Evolutionary conservation across 2,797 vertebrate genomes (phyloP).

Genomic region (Vultur gryphus): DNA sequence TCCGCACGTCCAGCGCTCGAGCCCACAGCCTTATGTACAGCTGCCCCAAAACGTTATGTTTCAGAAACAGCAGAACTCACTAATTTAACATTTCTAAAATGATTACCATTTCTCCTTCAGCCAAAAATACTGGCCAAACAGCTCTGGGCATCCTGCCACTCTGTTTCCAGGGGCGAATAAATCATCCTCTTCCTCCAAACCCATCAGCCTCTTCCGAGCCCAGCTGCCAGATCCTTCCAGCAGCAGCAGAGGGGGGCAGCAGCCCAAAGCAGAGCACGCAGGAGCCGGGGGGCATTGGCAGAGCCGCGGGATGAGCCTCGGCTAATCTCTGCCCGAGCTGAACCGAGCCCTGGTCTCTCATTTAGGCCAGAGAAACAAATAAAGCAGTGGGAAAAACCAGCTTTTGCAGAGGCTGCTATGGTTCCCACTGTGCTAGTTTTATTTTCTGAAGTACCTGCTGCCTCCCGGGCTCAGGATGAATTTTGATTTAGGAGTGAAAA

Average conservation of each 20-base stretch:
- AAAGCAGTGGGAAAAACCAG: neutral
- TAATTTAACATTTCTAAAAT: neutral
- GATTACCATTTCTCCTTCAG: neutral
- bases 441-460: slow-evolving; percentile 35
- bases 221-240: fast-evolving
- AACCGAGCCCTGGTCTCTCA: neutral
- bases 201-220: fast-evolving
- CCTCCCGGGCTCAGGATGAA: neutral
- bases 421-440: slow-evolving; percentile 20
- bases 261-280: neutral
- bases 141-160: neutral
- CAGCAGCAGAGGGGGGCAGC: neutral
- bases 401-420: neutral
- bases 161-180: neutral
- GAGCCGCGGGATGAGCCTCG: neutral
- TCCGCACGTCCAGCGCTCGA: fast-evolving
- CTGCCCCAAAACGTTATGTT: neutral
- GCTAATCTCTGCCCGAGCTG: neutral
- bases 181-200: neutral
- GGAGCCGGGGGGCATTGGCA: neutral
- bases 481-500: slow-evolving; percentile 51
- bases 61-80: neutral
- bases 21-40: neutral
- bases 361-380: slow-evolving; percentile 11
- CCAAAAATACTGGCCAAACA: neutral